Evolutionary conservation across 2,113 vertebrate genomes (phyloP).

Genomic region (Elaphurus davidianus): DNA sequence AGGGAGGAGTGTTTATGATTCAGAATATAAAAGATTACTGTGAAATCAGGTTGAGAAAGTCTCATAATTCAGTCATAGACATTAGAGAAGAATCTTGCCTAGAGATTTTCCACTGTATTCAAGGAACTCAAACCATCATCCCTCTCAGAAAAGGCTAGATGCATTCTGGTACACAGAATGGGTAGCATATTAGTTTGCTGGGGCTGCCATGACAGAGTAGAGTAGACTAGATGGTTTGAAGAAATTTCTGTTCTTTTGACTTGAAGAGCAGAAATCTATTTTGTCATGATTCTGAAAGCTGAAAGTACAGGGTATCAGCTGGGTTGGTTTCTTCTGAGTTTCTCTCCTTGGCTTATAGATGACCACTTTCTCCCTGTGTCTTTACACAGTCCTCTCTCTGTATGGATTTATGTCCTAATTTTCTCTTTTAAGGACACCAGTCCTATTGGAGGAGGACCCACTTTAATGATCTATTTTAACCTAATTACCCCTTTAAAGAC

Average conservation of each 20-base stretch:
- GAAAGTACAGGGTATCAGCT: neutral
- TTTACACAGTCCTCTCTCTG: neutral
- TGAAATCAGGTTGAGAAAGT: neutral
- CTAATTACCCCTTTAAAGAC: neutral
- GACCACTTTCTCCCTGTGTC: neutral
- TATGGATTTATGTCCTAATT: neutral
- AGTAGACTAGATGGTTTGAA: neutral
- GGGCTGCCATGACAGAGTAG: neutral
- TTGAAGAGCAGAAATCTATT: neutral
- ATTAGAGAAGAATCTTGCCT: neutral
- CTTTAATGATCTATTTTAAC: neutral
- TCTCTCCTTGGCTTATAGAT: neutral
- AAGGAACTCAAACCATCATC: neutral
- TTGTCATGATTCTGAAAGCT: neutral
- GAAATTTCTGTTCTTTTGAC: neutral
- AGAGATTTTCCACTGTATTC: neutral
- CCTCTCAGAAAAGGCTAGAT: neutral
- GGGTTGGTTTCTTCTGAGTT: neutral
- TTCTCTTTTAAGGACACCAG: neutral
- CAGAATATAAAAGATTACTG: neutral
- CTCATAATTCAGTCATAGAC: neutral
- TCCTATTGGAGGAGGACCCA: neutral
- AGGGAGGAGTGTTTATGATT: neutral
- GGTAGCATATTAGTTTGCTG: neutral
- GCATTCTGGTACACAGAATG: neutral